Percentiles rank a stretch among this genome's conserved stretches.
phyloP scores from a whole-genome alignment of 2,888 invertebrate genomes.

The Acanthosoma haemorrhoidale region DNA sequence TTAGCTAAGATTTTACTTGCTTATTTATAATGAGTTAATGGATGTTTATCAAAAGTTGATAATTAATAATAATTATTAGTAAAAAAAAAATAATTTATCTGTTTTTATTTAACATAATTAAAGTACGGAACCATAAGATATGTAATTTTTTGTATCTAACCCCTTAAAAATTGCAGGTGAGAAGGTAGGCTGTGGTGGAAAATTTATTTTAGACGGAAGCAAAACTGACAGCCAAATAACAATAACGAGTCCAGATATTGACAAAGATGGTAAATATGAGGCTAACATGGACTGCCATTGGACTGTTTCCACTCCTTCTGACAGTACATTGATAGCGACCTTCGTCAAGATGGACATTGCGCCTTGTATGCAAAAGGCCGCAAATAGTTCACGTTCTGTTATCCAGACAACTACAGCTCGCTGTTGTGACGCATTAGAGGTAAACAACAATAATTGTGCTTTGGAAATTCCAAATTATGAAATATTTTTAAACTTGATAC shows the following conservation, averaged over 20 bases:
- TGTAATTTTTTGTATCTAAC: too few relatives aligned
- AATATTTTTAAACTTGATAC: too few relatives aligned
- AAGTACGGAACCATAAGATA: too few relatives aligned
- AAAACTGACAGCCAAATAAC: slow-evolving; percentile 43
- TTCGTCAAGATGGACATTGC: slow-evolving; percentile 49
- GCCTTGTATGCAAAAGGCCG: background rate
- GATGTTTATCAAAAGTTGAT: too few relatives aligned
- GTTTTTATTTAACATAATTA: too few relatives aligned
- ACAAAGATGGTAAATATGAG: slow-evolving; percentile 54
- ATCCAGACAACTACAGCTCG: too few relatives aligned
- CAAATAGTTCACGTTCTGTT: slow-evolving; percentile 7
- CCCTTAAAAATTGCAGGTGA: slow-evolving; percentile 48
- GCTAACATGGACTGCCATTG: slow-evolving; percentile 70
- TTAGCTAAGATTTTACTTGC: too few relatives aligned
- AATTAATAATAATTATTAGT: too few relatives aligned
- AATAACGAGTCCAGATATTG: slow-evolving; percentile 50
- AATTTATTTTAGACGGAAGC: slow-evolving; percentile 50
- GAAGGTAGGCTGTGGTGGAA: slow-evolving; percentile 64
- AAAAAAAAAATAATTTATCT: too few relatives aligned
- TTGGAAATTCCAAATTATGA: too few relatives aligned
- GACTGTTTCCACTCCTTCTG: slow-evolving; percentile 56
- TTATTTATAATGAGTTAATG: too few relatives aligned
- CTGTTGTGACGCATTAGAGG: slow-evolving; percentile 27
- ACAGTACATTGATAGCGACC: slow-evolving; percentile 58
- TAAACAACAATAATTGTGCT: background rate